Conservation (phyloP, 2,888 invertebrate species). For the Ganaspis brasiliensis region DNA sequence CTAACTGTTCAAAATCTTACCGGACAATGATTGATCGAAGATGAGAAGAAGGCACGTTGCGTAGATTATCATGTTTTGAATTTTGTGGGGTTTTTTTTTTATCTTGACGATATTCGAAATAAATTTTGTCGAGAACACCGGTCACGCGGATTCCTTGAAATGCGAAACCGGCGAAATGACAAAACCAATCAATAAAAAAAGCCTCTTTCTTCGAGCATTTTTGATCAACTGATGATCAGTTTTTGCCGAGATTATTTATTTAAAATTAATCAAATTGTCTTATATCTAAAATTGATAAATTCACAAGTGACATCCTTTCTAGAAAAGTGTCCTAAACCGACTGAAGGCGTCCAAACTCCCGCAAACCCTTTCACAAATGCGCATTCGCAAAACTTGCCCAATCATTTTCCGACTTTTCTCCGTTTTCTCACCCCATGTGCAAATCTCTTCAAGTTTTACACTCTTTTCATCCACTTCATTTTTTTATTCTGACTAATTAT, state of each 20-base stretch:
- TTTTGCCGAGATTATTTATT: background rate
- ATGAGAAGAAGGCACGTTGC: slow-evolving; percentile 17
- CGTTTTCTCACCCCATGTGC: background rate
- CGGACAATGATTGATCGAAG: background rate
- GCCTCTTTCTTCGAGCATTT: background rate
- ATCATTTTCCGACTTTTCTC: slow-evolving; percentile 11
- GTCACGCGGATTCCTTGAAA: slow-evolving; percentile 24
- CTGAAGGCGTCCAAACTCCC: slow-evolving; percentile 30
- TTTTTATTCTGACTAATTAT: background rate
- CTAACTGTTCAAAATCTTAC: slow-evolving; percentile 11
- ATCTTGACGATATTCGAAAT: slow-evolving; percentile 14
- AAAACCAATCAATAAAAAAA: slow-evolving; percentile 16
- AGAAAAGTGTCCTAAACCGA: slow-evolving; percentile 25
- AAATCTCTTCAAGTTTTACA: background rate
- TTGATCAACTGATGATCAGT: background rate
- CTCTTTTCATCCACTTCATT: background rate
- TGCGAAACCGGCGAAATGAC: background rate
- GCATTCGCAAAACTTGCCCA: slow-evolving; percentile 38
- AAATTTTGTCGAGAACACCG: slow-evolving; percentile 23
- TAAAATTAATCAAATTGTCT: background rate
- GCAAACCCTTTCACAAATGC: slow-evolving; percentile 22
- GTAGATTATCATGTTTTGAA: slow-evolving; percentile 25
- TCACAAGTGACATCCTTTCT: slow-evolving; percentile 23
- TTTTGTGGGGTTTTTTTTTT: background rate
- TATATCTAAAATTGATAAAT: background rate